Evolutionary conservation across 2,113 vertebrate species (phyloP).

Genomic region (Haemorhous mexicanus): DNA sequence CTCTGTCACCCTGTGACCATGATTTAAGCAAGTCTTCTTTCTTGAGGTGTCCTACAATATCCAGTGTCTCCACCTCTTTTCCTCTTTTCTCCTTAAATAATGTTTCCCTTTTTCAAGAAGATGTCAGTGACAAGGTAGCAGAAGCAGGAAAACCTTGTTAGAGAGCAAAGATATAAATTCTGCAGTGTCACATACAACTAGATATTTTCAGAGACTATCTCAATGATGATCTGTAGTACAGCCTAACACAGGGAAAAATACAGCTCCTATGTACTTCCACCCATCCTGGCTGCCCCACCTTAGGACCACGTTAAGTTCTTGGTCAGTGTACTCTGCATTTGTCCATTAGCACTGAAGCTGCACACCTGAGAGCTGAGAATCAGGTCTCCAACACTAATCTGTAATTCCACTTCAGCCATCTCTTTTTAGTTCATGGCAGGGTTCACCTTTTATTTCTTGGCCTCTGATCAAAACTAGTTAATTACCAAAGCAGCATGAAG

Average conservation of each 20-base stretch:
- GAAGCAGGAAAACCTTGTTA: background rate
- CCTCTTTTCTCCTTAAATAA: background rate
- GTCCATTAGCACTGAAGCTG: background rate
- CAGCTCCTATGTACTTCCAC: background rate
- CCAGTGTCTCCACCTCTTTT: background rate
- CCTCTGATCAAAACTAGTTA: background rate
- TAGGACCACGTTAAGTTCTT: background rate
- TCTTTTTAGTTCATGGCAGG: background rate
- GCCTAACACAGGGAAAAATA: background rate
- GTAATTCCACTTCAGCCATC: background rate
- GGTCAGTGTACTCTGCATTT: background rate
- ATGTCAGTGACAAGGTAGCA: background rate
- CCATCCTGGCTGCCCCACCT: fast-evolving
- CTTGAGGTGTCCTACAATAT: background rate
- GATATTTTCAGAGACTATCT: background rate
- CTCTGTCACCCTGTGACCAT: background rate
- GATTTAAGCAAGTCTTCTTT: background rate
- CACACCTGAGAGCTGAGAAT: background rate
- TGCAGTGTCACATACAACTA: background rate
- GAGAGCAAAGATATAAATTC: background rate
- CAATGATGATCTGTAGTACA: background rate
- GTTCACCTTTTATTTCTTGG: background rate
- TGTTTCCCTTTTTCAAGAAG: background rate
- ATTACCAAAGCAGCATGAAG: background rate
- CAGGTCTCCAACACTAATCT: background rate